Evolutionary conservation across 2,888 invertebrate genomes (phyloP).

Genomic region (Corbicula japonica): DNA sequence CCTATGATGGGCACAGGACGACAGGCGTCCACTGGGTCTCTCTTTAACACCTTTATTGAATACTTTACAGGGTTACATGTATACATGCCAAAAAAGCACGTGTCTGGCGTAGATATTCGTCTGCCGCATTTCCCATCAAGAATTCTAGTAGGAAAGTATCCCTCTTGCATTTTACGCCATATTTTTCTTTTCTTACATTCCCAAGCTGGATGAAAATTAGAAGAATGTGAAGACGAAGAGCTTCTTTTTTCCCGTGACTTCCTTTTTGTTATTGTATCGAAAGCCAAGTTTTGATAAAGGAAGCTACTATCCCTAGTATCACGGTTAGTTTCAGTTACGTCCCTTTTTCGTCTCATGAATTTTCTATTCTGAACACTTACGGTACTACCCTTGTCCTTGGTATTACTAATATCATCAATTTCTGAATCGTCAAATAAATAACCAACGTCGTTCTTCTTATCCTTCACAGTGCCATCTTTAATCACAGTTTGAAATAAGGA

Average conservation of each 20-base stretch:
- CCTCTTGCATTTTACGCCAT: conserved; percentile 74
- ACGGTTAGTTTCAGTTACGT: conserved; percentile 39
- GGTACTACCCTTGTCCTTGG: conserved; percentile 42
- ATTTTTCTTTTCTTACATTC: conserved; percentile 75
- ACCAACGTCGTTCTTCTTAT: conserved; percentile 51
- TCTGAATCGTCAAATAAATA: conserved; percentile 61
- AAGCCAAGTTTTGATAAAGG: conserved; percentile 60
- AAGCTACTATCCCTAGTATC: conserved; percentile 53
- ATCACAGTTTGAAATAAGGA: conserved; percentile 53
- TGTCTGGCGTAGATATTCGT: too few relatives aligned
- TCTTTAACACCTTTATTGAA: conserved; percentile 78
- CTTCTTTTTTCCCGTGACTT: conserved; percentile 52
- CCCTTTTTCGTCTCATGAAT: conserved; percentile 72
- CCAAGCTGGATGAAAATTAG: conserved; percentile 77
- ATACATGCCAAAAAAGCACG: conserved; percentile 81
- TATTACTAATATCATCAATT: conserved; percentile 48
- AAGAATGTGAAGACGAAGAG: conserved; percentile 37
- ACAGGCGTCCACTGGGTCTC: conserved; percentile 79
- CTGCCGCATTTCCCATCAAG: conserved; percentile 78
- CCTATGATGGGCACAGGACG: conserved; percentile 80
- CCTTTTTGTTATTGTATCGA: conserved; percentile 41
- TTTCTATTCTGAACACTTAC: conserved; percentile 65
- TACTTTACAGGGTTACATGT: conserved; percentile 81
- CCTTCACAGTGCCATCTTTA: conserved; percentile 50
- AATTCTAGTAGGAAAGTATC: conserved; percentile 79